These are phyloP conservation scores for Brachionus koreanus DNA, from an alignment of 1,140 invertebrate genomes.

Conservation along the genomic window DNA sequence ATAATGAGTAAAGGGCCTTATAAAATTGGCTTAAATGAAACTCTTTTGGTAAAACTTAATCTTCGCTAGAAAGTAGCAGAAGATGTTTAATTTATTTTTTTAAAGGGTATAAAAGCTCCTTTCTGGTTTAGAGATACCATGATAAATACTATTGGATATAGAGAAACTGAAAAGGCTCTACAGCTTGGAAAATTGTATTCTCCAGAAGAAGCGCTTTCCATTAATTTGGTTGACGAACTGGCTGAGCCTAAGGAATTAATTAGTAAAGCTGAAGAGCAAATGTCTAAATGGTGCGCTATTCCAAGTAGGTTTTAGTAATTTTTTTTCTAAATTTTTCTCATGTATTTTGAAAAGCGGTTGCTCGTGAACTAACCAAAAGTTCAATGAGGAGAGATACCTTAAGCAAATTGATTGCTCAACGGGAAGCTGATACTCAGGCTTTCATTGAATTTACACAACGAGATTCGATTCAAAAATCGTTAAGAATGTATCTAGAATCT, in stretches of 20 bases:
- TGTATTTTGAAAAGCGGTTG: conserved; percentile 43
- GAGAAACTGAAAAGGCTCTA: conserved; percentile 69
- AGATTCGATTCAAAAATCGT: conserved; percentile 46
- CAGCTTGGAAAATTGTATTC: conserved; percentile 69
- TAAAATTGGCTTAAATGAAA: conserved; percentile 75
- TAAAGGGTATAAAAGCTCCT: conserved; percentile 33
- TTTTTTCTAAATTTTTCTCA: neutral
- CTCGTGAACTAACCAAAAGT: conserved; percentile 46
- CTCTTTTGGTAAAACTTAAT: conserved; percentile 70
- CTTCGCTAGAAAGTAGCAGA: neutral
- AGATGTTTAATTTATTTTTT: neutral
- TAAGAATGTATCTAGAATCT: conserved; percentile 45
- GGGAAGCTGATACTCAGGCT: conserved; percentile 46
- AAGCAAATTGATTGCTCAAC: conserved; percentile 44
- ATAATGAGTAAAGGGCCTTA: conserved; percentile 71
- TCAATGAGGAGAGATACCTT: conserved; percentile 43
- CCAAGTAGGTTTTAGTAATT: conserved; percentile 47
- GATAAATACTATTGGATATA: conserved; percentile 48
- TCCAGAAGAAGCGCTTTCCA: conserved; percentile 70
- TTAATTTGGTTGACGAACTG: conserved; percentile 74
- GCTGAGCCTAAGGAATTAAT: conserved; percentile 65
- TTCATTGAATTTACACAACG: conserved; percentile 45
- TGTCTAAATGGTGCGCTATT: conserved; percentile 50
- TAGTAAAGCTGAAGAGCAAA: conserved; percentile 47
- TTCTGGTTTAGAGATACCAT: conserved; percentile 51